Conservation (phyloP, 1,140 invertebrate genomes). For the Helicoverpa armigera region DNA sequence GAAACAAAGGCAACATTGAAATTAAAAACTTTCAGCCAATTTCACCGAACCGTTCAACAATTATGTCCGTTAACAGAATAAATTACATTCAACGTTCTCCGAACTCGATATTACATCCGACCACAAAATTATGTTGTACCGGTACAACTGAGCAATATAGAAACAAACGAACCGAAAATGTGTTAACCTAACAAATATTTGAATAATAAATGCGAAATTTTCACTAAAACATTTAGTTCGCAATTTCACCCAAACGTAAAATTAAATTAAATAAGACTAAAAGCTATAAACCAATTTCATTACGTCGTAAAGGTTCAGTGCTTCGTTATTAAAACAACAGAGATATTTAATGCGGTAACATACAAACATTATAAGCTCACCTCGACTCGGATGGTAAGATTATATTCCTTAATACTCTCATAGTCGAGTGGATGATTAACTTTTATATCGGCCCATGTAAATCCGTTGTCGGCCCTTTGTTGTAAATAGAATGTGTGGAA, state of each 20-base stretch:
- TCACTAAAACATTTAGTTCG: not conserved
- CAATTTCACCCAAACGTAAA: not conserved
- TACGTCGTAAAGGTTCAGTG: not conserved
- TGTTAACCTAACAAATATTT: constrained; percentile 23
- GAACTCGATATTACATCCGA: constrained; percentile 2
- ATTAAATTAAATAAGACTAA: constrained; percentile 12
- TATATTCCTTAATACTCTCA: constrained; percentile 98
- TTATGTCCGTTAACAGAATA: constrained; percentile 22
- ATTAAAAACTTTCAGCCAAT: not conserved
- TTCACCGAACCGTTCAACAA: constrained; percentile 15
- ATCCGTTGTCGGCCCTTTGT: constrained; percentile 95
- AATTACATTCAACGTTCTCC: constrained; percentile 12
- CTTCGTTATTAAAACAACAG: not conserved
- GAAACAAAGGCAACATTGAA: not conserved
- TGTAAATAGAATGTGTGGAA: constrained; percentile 98
- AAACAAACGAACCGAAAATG: not conserved
- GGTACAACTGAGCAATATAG: not conserved
- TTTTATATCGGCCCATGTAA: constrained; percentile 98
- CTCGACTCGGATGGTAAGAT: constrained; percentile 98
- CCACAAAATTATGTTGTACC: constrained; percentile 22
- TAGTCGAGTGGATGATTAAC: constrained; percentile 98
- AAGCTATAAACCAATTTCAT: constrained; percentile 8
- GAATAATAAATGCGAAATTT: constrained; percentile 12
- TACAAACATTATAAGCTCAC: constrained; percentile 86
- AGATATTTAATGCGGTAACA: not conserved